phyloP scores from a whole-genome alignment of 2,888 invertebrate species.

The Ethmia dodecea region DNA sequence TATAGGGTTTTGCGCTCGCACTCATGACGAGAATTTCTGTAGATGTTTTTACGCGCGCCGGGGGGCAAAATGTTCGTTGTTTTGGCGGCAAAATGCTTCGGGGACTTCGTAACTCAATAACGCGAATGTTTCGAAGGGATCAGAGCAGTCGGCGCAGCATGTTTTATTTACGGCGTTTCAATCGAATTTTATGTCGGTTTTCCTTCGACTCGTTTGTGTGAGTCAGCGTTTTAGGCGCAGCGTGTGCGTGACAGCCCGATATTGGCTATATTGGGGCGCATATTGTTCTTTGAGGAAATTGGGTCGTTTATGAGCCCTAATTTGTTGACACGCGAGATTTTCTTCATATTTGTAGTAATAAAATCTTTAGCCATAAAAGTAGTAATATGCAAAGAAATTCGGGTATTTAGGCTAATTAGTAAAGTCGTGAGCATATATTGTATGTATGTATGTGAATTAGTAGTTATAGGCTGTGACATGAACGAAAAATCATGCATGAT shows the following conservation, averaged over 20 bases:
- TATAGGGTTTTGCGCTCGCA: constrained; percentile 49
- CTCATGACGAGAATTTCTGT: constrained; percentile 46
- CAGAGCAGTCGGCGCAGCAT: constrained; percentile 62
- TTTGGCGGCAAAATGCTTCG: constrained; percentile 77
- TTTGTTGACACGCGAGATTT: constrained; percentile 44
- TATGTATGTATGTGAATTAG: too few relatives aligned
- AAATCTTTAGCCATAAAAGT: too few relatives aligned
- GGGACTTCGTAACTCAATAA: constrained; percentile 75
- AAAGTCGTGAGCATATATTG: too few relatives aligned
- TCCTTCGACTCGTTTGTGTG: constrained; percentile 35
- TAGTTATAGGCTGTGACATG: too few relatives aligned
- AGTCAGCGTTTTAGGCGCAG: constrained; percentile 41
- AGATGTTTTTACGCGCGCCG: constrained; percentile 75
- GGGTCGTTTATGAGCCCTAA: constrained; percentile 34
- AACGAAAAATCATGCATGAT: too few relatives aligned
- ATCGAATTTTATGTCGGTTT: constrained; percentile 65
- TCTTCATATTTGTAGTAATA: too few relatives aligned
- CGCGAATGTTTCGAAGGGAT: constrained; percentile 62
- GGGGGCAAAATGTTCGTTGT: constrained; percentile 76
- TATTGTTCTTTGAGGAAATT: constrained; percentile 24
- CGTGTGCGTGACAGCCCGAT: constrained; percentile 47
- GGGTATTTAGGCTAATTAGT: too few relatives aligned
- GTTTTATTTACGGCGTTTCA: constrained; percentile 76
- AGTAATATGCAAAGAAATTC: too few relatives aligned
- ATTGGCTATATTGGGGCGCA: constrained; percentile 23